Conservation (phyloP, 2,888 invertebrate genomes). For the Galerucella nymphaeae region DNA sequence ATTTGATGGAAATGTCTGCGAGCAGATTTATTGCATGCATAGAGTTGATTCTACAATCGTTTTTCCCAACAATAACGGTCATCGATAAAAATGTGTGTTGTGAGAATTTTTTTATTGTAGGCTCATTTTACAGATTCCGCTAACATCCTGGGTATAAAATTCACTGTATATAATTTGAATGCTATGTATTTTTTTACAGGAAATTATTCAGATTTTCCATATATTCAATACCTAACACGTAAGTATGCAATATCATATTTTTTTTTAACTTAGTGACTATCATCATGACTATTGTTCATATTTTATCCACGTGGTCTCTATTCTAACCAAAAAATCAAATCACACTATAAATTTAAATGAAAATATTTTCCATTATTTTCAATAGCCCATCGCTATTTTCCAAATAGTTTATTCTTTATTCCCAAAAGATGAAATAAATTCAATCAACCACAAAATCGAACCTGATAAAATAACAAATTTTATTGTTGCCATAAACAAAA, state of each 20-base stretch:
- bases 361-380: not conserved
- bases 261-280: not conserved
- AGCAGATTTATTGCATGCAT: no score
- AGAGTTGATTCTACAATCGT: no score
- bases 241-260: slow-evolving; percentile 61
- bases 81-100: no score
- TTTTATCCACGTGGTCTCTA: no score
- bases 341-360: not conserved
- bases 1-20: no score
- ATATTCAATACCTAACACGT: slow-evolving; percentile 75
- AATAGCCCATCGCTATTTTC: not conserved
- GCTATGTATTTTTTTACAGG: slow-evolving; percentile 64
- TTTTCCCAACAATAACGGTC: no score
- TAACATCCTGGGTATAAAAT: slow-evolving; percentile 39
- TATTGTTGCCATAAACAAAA: not conserved
- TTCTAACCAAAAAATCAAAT: not conserved
- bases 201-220: slow-evolving; percentile 74
- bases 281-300: no score
- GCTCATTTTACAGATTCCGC: not conserved
- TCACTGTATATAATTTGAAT: slow-evolving; percentile 9
- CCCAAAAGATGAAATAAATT: slow-evolving; percentile 1
- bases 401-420: not conserved
- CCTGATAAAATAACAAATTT: slow-evolving; percentile 9
- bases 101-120: no score
- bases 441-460: not conserved